Percentiles rank a stretch among this genome's conserved stretches.
phyloP scores from a whole-genome alignment of 2,888 invertebrate species.

The Pseudococcus jackbeardsleyi region DNA sequence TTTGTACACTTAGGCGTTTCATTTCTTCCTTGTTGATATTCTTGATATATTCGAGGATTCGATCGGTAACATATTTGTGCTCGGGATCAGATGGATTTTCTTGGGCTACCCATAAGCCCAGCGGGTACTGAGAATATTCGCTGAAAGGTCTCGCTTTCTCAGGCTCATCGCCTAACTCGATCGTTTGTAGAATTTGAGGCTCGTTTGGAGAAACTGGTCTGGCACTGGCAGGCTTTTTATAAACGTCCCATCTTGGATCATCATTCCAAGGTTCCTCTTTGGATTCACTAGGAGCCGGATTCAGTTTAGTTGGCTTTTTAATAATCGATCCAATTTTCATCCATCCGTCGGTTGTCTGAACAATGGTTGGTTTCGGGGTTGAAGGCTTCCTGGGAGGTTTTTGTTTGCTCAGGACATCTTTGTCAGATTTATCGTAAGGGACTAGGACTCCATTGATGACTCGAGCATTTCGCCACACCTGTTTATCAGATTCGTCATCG shows the following conservation, averaged over 20 bases:
- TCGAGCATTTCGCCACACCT: conserved; percentile 89
- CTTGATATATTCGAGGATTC: conserved; percentile 75
- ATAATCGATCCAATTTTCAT: conserved; percentile 62
- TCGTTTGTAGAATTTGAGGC: conserved; percentile 57
- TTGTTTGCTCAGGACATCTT: conserved; percentile 58
- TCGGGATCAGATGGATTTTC: conserved; percentile 64
- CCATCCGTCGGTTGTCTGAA: conserved; percentile 62
- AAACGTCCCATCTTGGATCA: conserved; percentile 55
- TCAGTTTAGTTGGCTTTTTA: conserved; percentile 63
- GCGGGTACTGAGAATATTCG: conserved; percentile 59
- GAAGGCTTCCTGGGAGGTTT: conserved; percentile 58
- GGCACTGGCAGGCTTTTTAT: conserved; percentile 42
- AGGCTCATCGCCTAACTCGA: conserved; percentile 50
- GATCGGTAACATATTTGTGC: conserved; percentile 67
- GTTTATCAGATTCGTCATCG: conserved; percentile 85
- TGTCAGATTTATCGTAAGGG: conserved; percentile 72
- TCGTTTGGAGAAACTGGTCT: conserved; percentile 25
- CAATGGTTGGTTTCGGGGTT: conserved; percentile 29
- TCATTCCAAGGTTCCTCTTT: conserved; percentile 19
- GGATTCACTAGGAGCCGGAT: neutral
- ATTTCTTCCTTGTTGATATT: conserved; percentile 77
- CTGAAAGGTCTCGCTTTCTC: conserved; percentile 28
- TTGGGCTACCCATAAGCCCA: conserved; percentile 61
- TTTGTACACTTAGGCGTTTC: conserved; percentile 58
- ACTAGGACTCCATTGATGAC: conserved; percentile 87